A percentile compares a stretch with the other conserved stretches of the same genome.
phyloP scores from a whole-genome alignment of 2,888 invertebrate species.

The Hypolimnas misippus region DNA sequence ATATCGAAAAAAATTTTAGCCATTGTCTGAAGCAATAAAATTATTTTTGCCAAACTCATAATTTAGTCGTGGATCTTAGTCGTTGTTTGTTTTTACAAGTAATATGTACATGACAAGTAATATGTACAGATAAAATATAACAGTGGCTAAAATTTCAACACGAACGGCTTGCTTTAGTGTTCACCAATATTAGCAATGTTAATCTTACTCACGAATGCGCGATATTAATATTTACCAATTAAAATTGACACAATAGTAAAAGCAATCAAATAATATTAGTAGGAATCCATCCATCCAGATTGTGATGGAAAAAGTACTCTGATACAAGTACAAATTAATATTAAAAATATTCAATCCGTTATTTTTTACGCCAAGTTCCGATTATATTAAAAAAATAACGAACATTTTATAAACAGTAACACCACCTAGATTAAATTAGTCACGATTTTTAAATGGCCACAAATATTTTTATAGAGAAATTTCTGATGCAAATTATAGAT shows the following conservation, averaged over 20 bases:
- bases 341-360: constrained; percentile 12
- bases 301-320: constrained; percentile 17
- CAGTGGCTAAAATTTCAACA: constrained; percentile 3
- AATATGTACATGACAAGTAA: too few relatives aligned
- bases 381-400: neutral
- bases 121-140: neutral
- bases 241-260: neutral
- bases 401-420: neutral
- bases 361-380: constrained; percentile 15
- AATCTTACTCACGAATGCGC: neutral
- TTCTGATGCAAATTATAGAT: constrained; percentile 1
- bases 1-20: constrained; percentile 1
- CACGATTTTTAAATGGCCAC: neutral
- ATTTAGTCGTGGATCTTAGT: neutral
- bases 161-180: neutral
- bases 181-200: constrained; percentile 4
- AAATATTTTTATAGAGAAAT: constrained; percentile 11
- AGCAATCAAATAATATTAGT: constrained; percentile 9
- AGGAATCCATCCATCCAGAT: constrained; percentile 23
- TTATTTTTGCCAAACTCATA: neutral
- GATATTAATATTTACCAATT: constrained; percentile 6
- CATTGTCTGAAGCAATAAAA: neutral
- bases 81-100: too few relatives aligned
- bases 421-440: neutral
- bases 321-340: constrained; percentile 32